These are phyloP conservation scores for Diploptera punctata DNA, from an alignment of 2,888 invertebrate species.

Conservation along the genomic window DNA sequence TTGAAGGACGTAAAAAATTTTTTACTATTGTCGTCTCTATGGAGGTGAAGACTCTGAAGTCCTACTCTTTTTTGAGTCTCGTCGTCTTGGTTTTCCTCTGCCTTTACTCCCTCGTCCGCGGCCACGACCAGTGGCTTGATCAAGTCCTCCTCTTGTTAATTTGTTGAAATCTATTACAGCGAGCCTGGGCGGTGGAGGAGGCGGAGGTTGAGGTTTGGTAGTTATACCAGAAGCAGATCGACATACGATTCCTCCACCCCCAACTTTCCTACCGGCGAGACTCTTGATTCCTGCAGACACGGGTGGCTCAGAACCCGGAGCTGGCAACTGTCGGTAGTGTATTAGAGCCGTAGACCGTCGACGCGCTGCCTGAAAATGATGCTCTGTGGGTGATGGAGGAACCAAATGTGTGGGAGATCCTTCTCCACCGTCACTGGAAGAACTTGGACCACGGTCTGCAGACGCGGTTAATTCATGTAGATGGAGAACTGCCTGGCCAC, in stretches of 20 bases:
- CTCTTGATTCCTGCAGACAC: conserved; percentile 13
- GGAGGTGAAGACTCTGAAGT: not conserved
- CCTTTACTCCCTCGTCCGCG: conserved; percentile 1
- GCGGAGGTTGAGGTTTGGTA: conserved; percentile 47
- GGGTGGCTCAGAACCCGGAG: not conserved
- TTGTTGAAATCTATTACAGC: conserved; percentile 77
- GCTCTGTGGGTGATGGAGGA: not conserved
- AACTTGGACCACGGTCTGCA: conserved; percentile 51
- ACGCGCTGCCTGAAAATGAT: not conserved
- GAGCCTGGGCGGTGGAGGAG: conserved; percentile 66
- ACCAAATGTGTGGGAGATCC: conserved; percentile 52
- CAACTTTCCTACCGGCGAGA: conserved; percentile 39
- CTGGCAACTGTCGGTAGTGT: conserved; percentile 17
- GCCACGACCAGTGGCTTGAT: conserved; percentile 52
- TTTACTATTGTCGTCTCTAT: not conserved
- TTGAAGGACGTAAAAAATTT: too few species aligned
- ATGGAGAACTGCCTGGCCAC: conserved; percentile 23
- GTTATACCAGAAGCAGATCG: conserved; percentile 50
- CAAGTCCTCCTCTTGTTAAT: conserved; percentile 67
- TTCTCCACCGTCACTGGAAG: conserved; percentile 53
- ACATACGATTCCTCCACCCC: conserved; percentile 47
- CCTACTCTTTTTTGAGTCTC: not conserved
- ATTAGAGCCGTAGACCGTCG: conserved; percentile 10
- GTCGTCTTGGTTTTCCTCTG: conserved; percentile 3
- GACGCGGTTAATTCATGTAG: conserved; percentile 51